These are phyloP conservation scores for Ophion slaviceki DNA, from an alignment of 2,888 invertebrate genomes.

Conservation along the genomic window DNA sequence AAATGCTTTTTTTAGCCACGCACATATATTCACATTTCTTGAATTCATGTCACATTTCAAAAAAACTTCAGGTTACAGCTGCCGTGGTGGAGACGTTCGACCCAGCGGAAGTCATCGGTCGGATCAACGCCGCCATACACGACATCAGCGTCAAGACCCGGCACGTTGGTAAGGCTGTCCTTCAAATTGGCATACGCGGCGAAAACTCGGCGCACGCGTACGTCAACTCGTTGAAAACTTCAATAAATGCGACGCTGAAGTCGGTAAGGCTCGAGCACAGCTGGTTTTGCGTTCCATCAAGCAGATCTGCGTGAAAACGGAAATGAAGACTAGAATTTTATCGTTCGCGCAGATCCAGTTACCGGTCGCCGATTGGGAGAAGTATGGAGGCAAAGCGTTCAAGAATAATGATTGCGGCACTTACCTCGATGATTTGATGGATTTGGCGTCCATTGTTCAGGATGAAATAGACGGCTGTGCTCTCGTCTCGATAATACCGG, in stretches of 20 bases:
- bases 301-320: background rate
- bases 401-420: background rate
- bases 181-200: background rate
- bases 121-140: background rate
- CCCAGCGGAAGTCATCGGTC: background rate
- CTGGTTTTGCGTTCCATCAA: background rate
- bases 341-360: background rate
- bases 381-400: background rate
- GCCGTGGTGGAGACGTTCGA: background rate
- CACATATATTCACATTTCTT: background rate
- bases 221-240: background rate
- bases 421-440: background rate
- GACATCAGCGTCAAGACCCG: background rate
- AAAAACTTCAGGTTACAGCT: background rate
- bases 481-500: background rate
- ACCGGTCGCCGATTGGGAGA: background rate
- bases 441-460: background rate
- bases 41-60: background rate
- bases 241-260: background rate
- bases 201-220: background rate
- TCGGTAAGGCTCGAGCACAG: background rate
- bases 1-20: background rate
- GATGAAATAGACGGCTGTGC: background rate
- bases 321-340: background rate
- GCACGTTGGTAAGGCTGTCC: background rate